A percentile compares a stretch with the other conserved stretches of the same genome.
These are phyloP conservation scores for Myrmecophaga tridactyla DNA, from an alignment of 2,113 vertebrate species.

Conservation along the genomic window DNA sequence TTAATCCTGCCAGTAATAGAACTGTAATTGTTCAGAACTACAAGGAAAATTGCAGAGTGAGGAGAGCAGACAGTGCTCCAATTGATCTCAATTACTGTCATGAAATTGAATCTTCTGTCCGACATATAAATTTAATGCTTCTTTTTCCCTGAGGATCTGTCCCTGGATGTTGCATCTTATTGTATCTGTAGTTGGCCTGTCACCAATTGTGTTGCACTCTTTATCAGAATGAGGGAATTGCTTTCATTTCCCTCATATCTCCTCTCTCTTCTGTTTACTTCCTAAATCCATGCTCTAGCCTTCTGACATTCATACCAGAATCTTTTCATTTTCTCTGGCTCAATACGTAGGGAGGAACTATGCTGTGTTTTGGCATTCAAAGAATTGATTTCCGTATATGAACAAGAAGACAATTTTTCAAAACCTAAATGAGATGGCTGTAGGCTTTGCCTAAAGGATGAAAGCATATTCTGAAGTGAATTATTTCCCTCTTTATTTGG, in stretches of 20 bases:
- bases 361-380: slow-evolving; percentile 54
- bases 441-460: slow-evolving; percentile 70
- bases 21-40: slow-evolving; percentile 77
- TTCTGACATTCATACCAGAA: slow-evolving; percentile 45
- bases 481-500: slow-evolving; percentile 75
- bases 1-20: slow-evolving; percentile 76
- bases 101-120: slow-evolving; percentile 80
- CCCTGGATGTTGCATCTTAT: slow-evolving; percentile 38
- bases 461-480: slow-evolving; percentile 69
- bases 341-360: background rate
- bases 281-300: background rate
- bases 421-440: slow-evolving; percentile 73
- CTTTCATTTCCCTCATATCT: slow-evolving; percentile 51
- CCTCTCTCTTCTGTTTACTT: background rate
- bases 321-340: slow-evolving; percentile 54
- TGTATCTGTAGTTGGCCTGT: slow-evolving; percentile 59
- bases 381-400: slow-evolving; percentile 65
- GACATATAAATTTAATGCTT: slow-evolving; percentile 79
- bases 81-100: slow-evolving; percentile 82
- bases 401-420: slow-evolving; percentile 71
- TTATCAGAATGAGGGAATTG: slow-evolving; percentile 65
- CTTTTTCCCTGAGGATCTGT: slow-evolving; percentile 73
- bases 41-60: slow-evolving; percentile 71
- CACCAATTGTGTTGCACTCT: slow-evolving; percentile 34
- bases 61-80: slow-evolving; percentile 65